Base-by-base conservation (phyloP, 2,113 vertebrate genomes). In the Hiodon alosoides region DNA sequence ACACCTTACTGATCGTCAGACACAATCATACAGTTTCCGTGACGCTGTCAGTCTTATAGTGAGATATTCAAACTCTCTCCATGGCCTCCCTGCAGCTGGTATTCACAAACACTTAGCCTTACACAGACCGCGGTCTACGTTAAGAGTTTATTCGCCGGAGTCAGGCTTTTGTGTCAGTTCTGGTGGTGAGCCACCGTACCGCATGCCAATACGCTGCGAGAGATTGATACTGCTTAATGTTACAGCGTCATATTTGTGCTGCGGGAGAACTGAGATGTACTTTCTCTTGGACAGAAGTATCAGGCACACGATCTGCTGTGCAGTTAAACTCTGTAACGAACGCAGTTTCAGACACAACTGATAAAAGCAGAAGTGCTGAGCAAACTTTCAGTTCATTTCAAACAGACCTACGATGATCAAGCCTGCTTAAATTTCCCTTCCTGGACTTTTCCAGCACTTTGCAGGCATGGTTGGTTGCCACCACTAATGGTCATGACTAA, bases 201-300 rank as follows among this genome's bases (percentile, higher is more conserved):
- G 83, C 73, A 47, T 58, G 78, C 67, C 31, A 68, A 80, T 78
- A 68, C 71, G 74, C 81, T 85, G 85, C 87, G 83, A 83, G 78
- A 80, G 79, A 77, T 83, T 86, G 85, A 31, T 14, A 83, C 86
- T 89, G 87, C 81, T 88, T 79, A 82, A 79, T 90, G 85, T 90
- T 87, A 87, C 81, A 83, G 86, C 83, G 83, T n/a, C 66, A 66
- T 82, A 80, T 59, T 17, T 69, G 81, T 85, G 81, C 82, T 65
- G 4, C 50, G 78, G 51, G 65, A 84, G 50, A 82, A 73, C 67
- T 75, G 85, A 83, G 83, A 10, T 83, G 84, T 87, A 87, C 51
- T 81, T 84, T 87, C 83, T 61, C 13, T 82, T 84, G 77, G 86
- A 91, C 89, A 90, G 87, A 90, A 69, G 80, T 87, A 85, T 86